Evolutionary conservation across 1,140 invertebrate genomes (phyloP), one percentile per base, ranked within the genome.

Genomic region (Vanessa atalanta): DNA sequence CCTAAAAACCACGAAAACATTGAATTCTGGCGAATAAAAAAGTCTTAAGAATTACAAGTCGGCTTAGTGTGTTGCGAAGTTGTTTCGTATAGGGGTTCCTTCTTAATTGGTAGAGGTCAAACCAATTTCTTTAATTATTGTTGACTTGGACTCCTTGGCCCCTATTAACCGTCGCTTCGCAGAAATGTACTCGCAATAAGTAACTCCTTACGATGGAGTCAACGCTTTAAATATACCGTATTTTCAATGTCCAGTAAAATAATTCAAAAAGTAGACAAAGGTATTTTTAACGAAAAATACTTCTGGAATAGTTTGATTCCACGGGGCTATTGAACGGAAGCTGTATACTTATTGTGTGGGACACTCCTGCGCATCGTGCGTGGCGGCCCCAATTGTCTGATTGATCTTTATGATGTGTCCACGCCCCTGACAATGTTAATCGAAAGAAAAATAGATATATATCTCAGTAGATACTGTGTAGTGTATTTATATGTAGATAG

Each of bases 381-480:
- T 91, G 78, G 85, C 85, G 88, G 82, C 86, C 85, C 80, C 88
- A 91, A 91, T 92, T 90, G 90, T 88, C 87, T 90, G 88, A 92
- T 90, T 90, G 88, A 89, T 90, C 88, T 90, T 92, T 90, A 90
- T 89, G 87, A 90, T 83, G 76, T 75, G 79, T 68, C 88, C 83
- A 87, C 88, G 87, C 89, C 87, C 88, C 81, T 76, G 77, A 51
- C 67, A 78, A 79, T 77, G 80, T 74, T 83, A 79, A 86, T 85
- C 82, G 75, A 82, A 82, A 79, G 79, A 82, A 83, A 37, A 37
- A 61, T 26, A 31, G 7, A 61, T 43, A 37, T 37, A 37, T 31
- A 31, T 31, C 26, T 1, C 26, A 31, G 26, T 31, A 31, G 26
- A 31, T 31, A 31, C 26, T 31, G 26, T 4, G 26, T 31, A 31